phyloP scores from a whole-genome alignment of 2,888 invertebrate species.

The Galerucella pusilla region DNA sequence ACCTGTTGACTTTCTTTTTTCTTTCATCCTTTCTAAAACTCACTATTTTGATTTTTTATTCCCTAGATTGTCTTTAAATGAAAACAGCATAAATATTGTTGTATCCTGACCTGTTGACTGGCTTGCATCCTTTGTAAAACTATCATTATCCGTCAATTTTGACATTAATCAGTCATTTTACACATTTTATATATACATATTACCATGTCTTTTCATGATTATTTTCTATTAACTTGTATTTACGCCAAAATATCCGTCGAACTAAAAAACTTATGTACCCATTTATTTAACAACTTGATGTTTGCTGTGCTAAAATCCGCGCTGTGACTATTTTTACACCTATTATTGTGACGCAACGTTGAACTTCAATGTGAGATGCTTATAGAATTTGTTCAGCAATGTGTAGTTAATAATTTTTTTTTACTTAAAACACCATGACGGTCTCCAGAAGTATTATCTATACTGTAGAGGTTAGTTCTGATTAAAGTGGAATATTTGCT shows the following conservation, averaged over 20 bases:
- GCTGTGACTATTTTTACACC: conserved; percentile 47
- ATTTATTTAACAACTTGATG: conserved; percentile 32
- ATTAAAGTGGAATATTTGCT: conserved; percentile 40
- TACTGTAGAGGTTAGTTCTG: conserved; percentile 52
- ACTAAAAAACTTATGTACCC: conserved; percentile 20
- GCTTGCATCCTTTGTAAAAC: too few relatives aligned
- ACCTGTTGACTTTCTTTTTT: background rate
- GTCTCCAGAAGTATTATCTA: conserved; percentile 27
- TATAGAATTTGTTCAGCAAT: conserved; percentile 10
- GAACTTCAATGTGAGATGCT: conserved; percentile 20
- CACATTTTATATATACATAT: conserved; percentile 23
- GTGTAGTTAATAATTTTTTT: conserved; percentile 23
- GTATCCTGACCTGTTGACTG: background rate
- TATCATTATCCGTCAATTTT: conserved; percentile 19
- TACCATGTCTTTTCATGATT: conserved; percentile 49
- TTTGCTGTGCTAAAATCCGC: conserved; percentile 38
- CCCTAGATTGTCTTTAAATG: too few relatives aligned
- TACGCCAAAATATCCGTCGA: conserved; percentile 40
- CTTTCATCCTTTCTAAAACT: background rate
- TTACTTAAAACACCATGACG: conserved; percentile 22
- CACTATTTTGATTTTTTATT: too few relatives aligned
- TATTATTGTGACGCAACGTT: conserved; percentile 23
- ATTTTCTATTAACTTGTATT: conserved; percentile 48
- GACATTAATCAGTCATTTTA: conserved; percentile 45
- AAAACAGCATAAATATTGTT: background rate